Base-by-base conservation (phyloP, 1,140 invertebrate genomes). In the Cotesia vestalis region DNA sequence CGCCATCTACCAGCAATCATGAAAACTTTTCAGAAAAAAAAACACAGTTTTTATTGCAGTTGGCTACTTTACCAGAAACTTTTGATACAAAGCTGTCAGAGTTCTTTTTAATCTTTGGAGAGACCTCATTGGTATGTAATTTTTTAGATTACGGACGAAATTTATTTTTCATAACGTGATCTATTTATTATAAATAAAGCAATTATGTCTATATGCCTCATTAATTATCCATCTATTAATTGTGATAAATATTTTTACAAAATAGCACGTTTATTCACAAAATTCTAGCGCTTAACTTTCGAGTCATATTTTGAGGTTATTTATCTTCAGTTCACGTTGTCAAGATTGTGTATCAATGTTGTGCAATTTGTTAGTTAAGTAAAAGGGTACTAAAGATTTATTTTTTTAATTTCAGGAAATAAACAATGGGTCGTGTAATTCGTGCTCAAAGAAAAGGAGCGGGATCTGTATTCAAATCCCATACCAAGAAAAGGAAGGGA, bases 401-500 rank as follows among this genome's bases (percentile, higher is more conserved):
- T 69, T 27, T 27, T 27, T 27, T 27, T 46, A 2, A 9, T 46
- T 46, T 46, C 6, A 46, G 79, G 63, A 73, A 75, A 78, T 84
- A 69, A 89, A 79, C 77, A 69, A 99, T 99, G 98, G 98, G 98
- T 91, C 95, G 98, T 87, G 98, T 99, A 79, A 99, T 99, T 91
- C 94, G 98, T 89, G 94, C 95, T 84, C 98, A 99, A 87, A 94
- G 98, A 92, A 99, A 99, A 90, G 98, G 98, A 91, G 94, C 95
- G 82, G 97, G 97, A 85, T 96, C 96, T 78, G 94, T 99, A 62
- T 99, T 99, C 91, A 95, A 95, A 83, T 94, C 97, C 76, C 97
- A 98, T 86, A 98, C 95, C 4, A 98, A 98, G 87, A 96, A 95
- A 88, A 93, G 98, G 81, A 99, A 99, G 91, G 98, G 98, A 88